These are phyloP conservation scores for Pogonognathellus flavescens DNA, from an alignment of 1,140 invertebrate genomes.

Conservation along the genomic window DNA sequence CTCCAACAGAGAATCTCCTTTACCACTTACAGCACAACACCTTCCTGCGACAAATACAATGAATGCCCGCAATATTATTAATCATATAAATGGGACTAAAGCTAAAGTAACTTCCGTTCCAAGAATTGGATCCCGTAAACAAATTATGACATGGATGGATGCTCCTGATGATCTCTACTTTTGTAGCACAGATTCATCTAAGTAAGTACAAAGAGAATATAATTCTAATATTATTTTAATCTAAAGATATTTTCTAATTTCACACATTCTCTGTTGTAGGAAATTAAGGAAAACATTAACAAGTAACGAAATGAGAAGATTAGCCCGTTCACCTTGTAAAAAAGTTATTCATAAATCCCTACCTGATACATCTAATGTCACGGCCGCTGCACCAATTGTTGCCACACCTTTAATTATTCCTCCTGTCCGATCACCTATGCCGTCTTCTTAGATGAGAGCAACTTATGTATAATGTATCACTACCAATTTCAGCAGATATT, in stretches of 20 bases:
- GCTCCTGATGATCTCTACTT: slow-evolving; percentile 98
- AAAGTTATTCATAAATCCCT: slow-evolving; percentile 73
- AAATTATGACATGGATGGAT: slow-evolving; percentile 97
- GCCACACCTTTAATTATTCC: slow-evolving; percentile 54
- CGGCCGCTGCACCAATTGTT: slow-evolving; percentile 38
- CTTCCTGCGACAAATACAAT: slow-evolving; percentile 66
- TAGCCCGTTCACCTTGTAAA: slow-evolving; percentile 92
- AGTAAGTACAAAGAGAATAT: slow-evolving; percentile 78
- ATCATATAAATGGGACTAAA: slow-evolving; percentile 73
- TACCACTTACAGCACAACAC: slow-evolving; percentile 62
- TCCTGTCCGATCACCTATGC: slow-evolving; percentile 57
- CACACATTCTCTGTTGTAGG: too few species aligned
- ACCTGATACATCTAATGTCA: slow-evolving; percentile 2
- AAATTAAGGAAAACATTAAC: slow-evolving; percentile 85
- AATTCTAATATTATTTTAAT: too few species aligned
- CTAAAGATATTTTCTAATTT: too few species aligned
- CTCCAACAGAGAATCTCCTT: slow-evolving; percentile 68
- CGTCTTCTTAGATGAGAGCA: slow-evolving; percentile 27
- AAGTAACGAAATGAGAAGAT: slow-evolving; percentile 84
- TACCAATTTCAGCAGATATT: not conserved
- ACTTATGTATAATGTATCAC: slow-evolving; percentile 6
- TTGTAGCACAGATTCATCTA: slow-evolving; percentile 88
- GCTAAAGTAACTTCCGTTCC: slow-evolving; percentile 75
- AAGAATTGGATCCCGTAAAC: slow-evolving; percentile 79
- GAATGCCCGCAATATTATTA: slow-evolving; percentile 68